Base-by-base conservation (phyloP, 2,113 vertebrate genomes). In the Chlorodrepanis virens region DNA sequence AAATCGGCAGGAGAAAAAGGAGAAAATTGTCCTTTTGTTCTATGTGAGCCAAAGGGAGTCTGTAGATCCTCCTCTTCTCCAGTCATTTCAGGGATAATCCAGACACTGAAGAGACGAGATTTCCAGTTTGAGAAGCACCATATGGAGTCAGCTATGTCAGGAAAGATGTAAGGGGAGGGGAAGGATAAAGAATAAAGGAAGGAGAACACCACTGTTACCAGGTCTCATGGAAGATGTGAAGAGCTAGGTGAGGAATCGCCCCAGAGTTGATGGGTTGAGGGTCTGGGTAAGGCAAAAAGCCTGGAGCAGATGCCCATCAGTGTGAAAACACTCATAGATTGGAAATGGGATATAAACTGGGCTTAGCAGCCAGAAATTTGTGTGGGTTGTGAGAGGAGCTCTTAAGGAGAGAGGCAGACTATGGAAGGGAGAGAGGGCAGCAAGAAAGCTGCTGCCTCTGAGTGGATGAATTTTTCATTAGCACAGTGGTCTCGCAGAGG, bases 1-100 rank as follows among this genome's bases (percentile, higher is more conserved):
- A 87, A 93, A 45, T 28, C 65, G 42, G 87, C 69, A 71, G 78
- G 81, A 78, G 42, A 44, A 87, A 74, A 77, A 81, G 35, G 14
- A 83, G 50, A 29, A 61, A 54, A 60, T 11, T 71, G 17, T 75
- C 44, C 72, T 52, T 76, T 25, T 1, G 5, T 27, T 87, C 75
- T 10, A 5, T 14, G 31, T 18, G 69, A 80, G 18, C 21, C 37
- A 40, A 31, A 39, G 79, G 49, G 37, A 76, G n/a, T n/a, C 53
- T 63, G n/a, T 33, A 42, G 18, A 77, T 39, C 31, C 12, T 80
- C n/a, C 40, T 65, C 49, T 37, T 29, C 75, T 76, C 39, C 44
- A 47, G 59, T 8, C 31, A 27, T 39, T 74, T 77, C 13, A 81
- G 28, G 29, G 45, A 59, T 87, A 63, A 77, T 63, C 60, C 35